Percentiles rank a stretch among this genome's conserved stretches.
Conservation (phyloP, 2,888 invertebrate genomes). For the Scaptomyza reducta region DNA sequence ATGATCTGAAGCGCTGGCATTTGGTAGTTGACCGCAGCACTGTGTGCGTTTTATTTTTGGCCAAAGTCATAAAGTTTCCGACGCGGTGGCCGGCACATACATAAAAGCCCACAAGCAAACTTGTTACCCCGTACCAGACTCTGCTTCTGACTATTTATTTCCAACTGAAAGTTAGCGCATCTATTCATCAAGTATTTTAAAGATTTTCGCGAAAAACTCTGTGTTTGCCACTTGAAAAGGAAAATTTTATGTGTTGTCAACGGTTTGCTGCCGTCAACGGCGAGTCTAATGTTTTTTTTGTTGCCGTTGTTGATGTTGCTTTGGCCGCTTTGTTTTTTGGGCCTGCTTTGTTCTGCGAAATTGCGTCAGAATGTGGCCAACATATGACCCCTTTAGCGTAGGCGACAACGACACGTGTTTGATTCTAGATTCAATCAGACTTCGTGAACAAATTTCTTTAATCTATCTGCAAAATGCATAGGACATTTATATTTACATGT, state of each 20-base stretch:
- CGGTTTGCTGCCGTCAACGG: slow-evolving; percentile 9
- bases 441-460: slow-evolving; percentile 44
- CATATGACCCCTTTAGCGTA: slow-evolving; percentile 63
- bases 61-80: slow-evolving; percentile 69
- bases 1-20: slow-evolving; percentile 57
- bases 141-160: slow-evolving; percentile 29
- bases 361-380: slow-evolving; percentile 70
- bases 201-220: slow-evolving; percentile 74
- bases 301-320: slow-evolving; percentile 16
- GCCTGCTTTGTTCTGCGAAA: slow-evolving; percentile 35
- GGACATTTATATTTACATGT: not conserved
- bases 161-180: slow-evolving; percentile 63
- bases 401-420: slow-evolving; percentile 51
- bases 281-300: slow-evolving; percentile 15
- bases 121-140: slow-evolving; percentile 50
- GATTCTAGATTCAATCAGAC: slow-evolving; percentile 41
- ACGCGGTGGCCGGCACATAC: slow-evolving; percentile 48
- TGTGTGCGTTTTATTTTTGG: slow-evolving; percentile 75
- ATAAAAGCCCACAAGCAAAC: slow-evolving; percentile 71
- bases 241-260: slow-evolving; percentile 55
- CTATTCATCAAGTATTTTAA: slow-evolving; percentile 71
- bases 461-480: slow-evolving; percentile 7
- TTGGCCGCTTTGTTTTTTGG: slow-evolving; percentile 19
- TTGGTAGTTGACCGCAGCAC: slow-evolving; percentile 66
- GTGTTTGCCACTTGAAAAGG: slow-evolving; percentile 66